Conservation (phyloP, 1,140 invertebrate species). For the Drosophila sucinea region DNA sequence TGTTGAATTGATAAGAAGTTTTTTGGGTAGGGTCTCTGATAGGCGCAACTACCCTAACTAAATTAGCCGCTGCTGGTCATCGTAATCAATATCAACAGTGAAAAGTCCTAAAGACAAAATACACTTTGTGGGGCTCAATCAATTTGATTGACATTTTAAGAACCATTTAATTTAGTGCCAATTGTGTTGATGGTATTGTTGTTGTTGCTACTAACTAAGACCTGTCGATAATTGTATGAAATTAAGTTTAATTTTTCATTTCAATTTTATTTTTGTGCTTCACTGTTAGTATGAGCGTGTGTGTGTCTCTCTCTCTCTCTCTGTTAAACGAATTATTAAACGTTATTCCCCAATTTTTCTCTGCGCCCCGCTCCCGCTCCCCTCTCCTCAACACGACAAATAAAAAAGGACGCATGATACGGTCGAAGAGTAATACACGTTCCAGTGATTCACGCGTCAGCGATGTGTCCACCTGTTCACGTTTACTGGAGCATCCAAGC, state of each 20-base stretch:
- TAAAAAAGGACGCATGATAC: constrained; percentile 79
- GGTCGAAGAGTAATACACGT: constrained; percentile 81
- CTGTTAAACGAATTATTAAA: constrained; percentile 48
- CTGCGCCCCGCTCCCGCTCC: background rate
- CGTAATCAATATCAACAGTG: constrained; percentile 27
- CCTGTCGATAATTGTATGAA: constrained; percentile 61
- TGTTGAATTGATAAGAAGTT: no score
- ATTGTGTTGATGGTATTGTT: constrained; percentile 25
- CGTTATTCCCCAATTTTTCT: constrained; percentile 48
- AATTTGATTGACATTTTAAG: constrained; percentile 70
- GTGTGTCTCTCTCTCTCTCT: constrained; percentile 2
- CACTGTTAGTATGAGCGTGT: constrained; percentile 30
- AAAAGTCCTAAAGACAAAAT: constrained; percentile 11
- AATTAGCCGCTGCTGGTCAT: constrained; percentile 13
- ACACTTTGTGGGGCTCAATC: constrained; percentile 61
- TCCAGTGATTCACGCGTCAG: constrained; percentile 81
- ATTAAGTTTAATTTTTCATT: constrained; percentile 55
- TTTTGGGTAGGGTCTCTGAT: background rate
- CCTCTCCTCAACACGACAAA: constrained; percentile 22
- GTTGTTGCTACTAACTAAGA: constrained; percentile 38
- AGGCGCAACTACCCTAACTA: background rate
- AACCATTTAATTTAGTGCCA: constrained; percentile 48
- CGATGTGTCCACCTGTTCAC: constrained; percentile 79
- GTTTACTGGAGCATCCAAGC: constrained; percentile 77
- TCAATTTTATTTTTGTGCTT: constrained; percentile 58